phyloP scores from a whole-genome alignment of 92 coral and sea anemone genomes.

The Anthopleura xanthogrammica region DNA sequence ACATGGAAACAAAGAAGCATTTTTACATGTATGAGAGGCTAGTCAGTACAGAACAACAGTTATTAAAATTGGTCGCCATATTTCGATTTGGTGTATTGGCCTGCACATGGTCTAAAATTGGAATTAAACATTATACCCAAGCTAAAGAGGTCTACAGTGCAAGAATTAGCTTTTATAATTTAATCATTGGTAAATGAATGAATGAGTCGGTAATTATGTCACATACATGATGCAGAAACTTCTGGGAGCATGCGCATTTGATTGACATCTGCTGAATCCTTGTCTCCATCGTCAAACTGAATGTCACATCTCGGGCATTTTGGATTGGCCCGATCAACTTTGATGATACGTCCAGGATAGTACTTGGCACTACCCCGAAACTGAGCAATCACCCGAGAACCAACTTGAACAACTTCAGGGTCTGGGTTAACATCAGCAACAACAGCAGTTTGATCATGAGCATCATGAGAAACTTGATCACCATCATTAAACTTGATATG shows the following conservation, averaged over 20 bases:
- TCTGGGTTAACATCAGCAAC: slow-evolving; percentile 58
- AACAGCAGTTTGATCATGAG: slow-evolving; percentile 42
- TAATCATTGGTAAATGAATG: neutral
- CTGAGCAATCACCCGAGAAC: slow-evolving; percentile 56
- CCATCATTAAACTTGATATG: slow-evolving; percentile 64
- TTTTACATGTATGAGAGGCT: too few relatives aligned
- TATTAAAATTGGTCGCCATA: too few relatives aligned
- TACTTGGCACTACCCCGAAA: slow-evolving; percentile 36
- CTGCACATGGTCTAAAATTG: too few relatives aligned
- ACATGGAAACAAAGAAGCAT: too few relatives aligned
- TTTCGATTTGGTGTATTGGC: too few relatives aligned
- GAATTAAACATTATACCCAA: too few relatives aligned
- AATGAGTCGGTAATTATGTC: neutral
- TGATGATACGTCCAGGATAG: slow-evolving; percentile 42
- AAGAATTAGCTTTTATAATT: neutral
- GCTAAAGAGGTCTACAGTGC: neutral
- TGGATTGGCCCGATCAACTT: slow-evolving; percentile 30
- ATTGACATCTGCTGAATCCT: slow-evolving; percentile 30
- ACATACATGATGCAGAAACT: slow-evolving; percentile 27
- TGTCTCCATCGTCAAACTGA: slow-evolving; percentile 66
- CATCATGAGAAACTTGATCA: slow-evolving; percentile 46
- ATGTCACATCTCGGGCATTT: slow-evolving; percentile 36
- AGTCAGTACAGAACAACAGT: too few relatives aligned
- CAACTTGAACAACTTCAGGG: slow-evolving; percentile 45
- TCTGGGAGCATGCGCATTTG: slow-evolving; percentile 49